phyloP scores from a whole-genome alignment of 2,113 vertebrate genomes.

The Tapirus terrestris region DNA sequence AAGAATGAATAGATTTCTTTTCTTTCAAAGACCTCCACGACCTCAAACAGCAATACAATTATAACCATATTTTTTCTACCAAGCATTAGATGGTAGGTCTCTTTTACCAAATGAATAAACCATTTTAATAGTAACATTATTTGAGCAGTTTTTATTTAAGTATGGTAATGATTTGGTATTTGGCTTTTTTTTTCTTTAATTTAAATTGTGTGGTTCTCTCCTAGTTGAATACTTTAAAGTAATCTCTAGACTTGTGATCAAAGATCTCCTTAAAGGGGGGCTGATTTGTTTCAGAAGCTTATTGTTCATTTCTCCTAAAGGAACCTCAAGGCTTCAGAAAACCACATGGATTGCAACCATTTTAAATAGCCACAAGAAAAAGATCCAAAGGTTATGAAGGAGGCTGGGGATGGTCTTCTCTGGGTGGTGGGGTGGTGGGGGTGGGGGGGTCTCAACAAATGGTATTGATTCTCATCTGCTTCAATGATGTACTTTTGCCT shows the following conservation, averaged over 20 bases:
- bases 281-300: background rate
- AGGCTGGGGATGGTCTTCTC: background rate
- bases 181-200: background rate
- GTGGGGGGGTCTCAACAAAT: background rate
- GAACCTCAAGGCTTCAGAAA: conserved; percentile 1
- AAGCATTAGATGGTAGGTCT: background rate
- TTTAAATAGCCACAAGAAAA: conserved; percentile 39
- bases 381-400: background rate
- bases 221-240: background rate
- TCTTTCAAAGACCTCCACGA: background rate
- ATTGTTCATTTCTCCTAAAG: background rate
- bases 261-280: background rate
- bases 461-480: background rate
- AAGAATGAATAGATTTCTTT: background rate
- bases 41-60: background rate
- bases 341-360: background rate
- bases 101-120: background rate
- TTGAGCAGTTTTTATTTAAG: conserved; percentile 21
- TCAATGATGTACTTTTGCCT: background rate
- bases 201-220: background rate
- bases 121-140: background rate
- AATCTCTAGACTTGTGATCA: background rate
- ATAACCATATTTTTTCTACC: background rate
- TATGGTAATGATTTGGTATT: background rate
- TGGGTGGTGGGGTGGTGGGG: too few species aligned